phyloP scores from a whole-genome alignment of 2,888 invertebrate species.

The Augochlorella aurata region DNA sequence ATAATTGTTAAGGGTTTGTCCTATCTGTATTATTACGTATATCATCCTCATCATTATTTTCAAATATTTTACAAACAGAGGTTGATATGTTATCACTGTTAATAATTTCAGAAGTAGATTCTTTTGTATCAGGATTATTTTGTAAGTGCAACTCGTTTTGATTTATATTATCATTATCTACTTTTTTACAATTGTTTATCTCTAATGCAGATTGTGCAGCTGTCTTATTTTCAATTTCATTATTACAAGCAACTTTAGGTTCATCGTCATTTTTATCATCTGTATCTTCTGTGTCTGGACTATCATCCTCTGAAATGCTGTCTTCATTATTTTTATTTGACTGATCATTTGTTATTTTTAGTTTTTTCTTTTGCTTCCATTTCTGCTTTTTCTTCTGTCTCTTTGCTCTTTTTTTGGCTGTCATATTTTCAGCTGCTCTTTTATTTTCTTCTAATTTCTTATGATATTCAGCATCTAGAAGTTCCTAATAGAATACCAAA shows the following conservation, averaged over 20 bases:
- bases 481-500: conserved; percentile 85
- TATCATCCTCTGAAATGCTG: conserved; percentile 72
- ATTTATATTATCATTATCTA: conserved; percentile 3
- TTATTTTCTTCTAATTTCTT: conserved; percentile 90
- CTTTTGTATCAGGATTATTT: not conserved
- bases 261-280: conserved; percentile 48
- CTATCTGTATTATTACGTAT: not conserved
- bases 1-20: conserved; percentile 15
- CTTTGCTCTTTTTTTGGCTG: conserved; percentile 96
- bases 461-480: conserved; percentile 92
- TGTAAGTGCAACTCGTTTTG: conserved; percentile 8
- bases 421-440: conserved; percentile 88
- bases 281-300: conserved; percentile 76
- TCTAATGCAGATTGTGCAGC: not conserved
- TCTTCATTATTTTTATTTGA: conserved; percentile 61
- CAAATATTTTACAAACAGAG: conserved; percentile 5
- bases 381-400: conserved; percentile 90
- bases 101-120: conserved; percentile 14
- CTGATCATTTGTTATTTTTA: conserved; percentile 70
- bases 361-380: conserved; percentile 74
- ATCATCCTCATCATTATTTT: conserved; percentile 1
- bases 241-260: conserved; percentile 36
- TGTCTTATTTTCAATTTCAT: conserved; percentile 11
- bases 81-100: not conserved
- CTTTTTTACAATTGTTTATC: conserved; percentile 1